These are phyloP conservation scores for Xylocampa areola DNA, from an alignment of 2,888 invertebrate genomes.

Conservation along the genomic window DNA sequence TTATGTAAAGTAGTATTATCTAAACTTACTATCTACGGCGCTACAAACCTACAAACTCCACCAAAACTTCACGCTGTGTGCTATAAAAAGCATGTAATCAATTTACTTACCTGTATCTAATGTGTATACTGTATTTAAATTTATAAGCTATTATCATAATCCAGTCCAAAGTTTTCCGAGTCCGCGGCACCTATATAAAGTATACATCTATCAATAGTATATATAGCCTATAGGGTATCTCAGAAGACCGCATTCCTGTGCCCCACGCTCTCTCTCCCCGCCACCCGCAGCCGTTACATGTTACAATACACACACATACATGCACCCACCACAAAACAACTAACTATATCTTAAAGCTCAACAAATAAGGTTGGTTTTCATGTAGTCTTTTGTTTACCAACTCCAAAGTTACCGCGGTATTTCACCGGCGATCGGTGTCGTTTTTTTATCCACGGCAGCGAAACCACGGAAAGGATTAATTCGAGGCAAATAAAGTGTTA, in stretches of 20 bases:
- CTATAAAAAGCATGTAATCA: conserved; percentile 18
- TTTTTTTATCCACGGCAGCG: conserved; percentile 79
- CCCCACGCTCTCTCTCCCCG: conserved; percentile 70
- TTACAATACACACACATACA: conserved; percentile 66
- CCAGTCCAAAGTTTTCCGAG: conserved; percentile 63
- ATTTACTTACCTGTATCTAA: conserved; percentile 6
- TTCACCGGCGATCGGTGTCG: conserved; percentile 74
- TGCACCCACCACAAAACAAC: conserved; percentile 33
- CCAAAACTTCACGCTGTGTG: conserved; percentile 10
- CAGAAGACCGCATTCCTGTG: conserved; percentile 86
- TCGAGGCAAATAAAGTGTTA: conserved; percentile 83
- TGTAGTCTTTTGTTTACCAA: conserved; percentile 8
- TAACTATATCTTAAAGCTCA: conserved; percentile 39
- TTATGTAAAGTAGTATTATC: too few relatives aligned
- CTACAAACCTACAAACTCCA: conserved; percentile 6
- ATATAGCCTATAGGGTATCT: conserved; percentile 84
- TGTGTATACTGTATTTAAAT: conserved; percentile 22
- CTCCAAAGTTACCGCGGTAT: conserved; percentile 51
- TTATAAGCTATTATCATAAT: conserved; percentile 25
- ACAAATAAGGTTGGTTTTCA: conserved; percentile 57
- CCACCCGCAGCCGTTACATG: conserved; percentile 72
- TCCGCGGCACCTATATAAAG: conserved; percentile 66
- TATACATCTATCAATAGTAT: conserved; percentile 77
- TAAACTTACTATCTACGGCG: too few relatives aligned
- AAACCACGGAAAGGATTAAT: conserved; percentile 87